phyloP scores from a whole-genome alignment of 2,888 invertebrate genomes.

The Actias luna region DNA sequence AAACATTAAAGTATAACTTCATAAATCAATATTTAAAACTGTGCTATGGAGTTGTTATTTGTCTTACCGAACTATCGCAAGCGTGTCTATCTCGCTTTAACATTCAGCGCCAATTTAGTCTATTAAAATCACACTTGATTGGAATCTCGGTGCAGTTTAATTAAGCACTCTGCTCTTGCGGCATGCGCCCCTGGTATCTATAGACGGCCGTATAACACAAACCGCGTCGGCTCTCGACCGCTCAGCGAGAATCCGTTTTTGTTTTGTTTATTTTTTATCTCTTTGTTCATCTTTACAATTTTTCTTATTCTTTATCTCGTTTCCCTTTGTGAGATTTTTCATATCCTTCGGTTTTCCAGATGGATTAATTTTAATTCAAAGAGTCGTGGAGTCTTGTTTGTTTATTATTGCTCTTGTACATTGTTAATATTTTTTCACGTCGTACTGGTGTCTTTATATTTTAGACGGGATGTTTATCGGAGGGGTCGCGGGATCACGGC shows the following conservation, averaged over 20 bases:
- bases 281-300: conserved; percentile 53
- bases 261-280: conserved; percentile 42
- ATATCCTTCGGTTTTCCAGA: conserved; percentile 72
- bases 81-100: conserved; percentile 21
- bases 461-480: conserved; percentile 66
- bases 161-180: conserved; percentile 55
- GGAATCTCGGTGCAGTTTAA: conserved; percentile 67
- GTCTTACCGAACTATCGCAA: conserved; percentile 25
- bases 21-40: not conserved
- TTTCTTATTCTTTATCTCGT: conserved; percentile 62
- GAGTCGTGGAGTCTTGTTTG: conserved; percentile 52
- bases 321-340: conserved; percentile 66
- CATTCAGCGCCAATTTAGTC: conserved; percentile 36
- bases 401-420: conserved; percentile 25
- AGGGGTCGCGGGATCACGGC: conserved; percentile 72
- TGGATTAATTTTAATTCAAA: conserved; percentile 72
- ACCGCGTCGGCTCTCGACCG: conserved; percentile 22
- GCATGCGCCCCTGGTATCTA: conserved; percentile 33
- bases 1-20: not conserved
- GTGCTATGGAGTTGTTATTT: not conserved
- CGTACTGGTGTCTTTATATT: conserved; percentile 34
- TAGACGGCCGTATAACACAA: conserved; percentile 15
- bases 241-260: conserved; percentile 26
- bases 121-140: conserved; percentile 76
- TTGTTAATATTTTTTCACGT: conserved; percentile 27